Evolutionary conservation across 1,140 invertebrate species (phyloP).

Genomic region (Heliconius hermathena): DNA sequence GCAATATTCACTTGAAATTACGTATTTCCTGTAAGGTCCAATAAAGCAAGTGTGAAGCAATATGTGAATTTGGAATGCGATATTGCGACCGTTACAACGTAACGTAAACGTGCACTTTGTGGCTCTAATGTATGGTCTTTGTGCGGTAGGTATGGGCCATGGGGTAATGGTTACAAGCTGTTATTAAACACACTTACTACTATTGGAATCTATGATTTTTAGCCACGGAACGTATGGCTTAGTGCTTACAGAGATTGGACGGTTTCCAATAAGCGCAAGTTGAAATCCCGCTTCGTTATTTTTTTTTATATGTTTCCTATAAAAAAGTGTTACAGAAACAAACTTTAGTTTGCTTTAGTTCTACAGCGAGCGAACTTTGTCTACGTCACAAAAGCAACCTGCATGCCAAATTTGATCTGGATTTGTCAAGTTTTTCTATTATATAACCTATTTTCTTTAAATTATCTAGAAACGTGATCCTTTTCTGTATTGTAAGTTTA

Average conservation of each 20-base stretch:
- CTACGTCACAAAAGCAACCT: neutral
- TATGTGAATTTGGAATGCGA: conserved; percentile 10
- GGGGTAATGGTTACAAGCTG: neutral
- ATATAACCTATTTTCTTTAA: neutral
- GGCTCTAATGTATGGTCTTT: neutral
- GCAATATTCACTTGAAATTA: neutral
- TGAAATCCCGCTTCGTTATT: no score
- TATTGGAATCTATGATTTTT: neutral
- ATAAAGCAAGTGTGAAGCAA: conserved; percentile 9
- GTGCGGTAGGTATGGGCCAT: neutral
- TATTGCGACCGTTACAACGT: conserved; percentile 10
- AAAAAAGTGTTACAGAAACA: no score
- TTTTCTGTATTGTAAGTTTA: neutral
- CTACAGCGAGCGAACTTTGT: neutral
- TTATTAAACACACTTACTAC: neutral
- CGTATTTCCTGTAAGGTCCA: neutral
- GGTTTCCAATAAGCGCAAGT: no score
- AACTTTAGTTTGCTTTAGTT: neutral
- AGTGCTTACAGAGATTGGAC: no score
- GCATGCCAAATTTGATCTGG: neutral
- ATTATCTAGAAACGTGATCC: neutral
- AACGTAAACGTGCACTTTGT: conserved; percentile 4
- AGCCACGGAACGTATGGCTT: neutral
- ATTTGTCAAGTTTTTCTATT: neutral
- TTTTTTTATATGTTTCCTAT: neutral